Evolutionary conservation across 2,797 vertebrate genomes (phyloP).

Genomic region (Diceros bicornis): DNA sequence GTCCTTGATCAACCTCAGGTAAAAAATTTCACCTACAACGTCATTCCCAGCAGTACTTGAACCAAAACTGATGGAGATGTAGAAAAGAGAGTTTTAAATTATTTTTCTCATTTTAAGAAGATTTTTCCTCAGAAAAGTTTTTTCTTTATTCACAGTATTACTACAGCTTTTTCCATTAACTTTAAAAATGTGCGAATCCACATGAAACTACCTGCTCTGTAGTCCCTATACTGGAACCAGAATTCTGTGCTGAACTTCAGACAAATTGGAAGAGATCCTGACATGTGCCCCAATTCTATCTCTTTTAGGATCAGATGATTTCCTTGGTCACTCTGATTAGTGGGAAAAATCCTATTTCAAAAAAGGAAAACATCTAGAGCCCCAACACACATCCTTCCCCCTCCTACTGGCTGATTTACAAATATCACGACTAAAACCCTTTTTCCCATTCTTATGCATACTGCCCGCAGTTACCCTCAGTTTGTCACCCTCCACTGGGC

Average conservation of each 20-base stretch:
- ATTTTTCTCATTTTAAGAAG: neutral
- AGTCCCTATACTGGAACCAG: neutral
- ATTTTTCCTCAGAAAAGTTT: neutral
- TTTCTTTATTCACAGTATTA: neutral
- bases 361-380: neutral
- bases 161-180: neutral
- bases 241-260: neutral
- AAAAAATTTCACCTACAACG: neutral
- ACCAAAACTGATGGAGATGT: neutral
- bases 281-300: neutral
- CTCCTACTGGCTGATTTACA: neutral
- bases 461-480: fast-evolving
- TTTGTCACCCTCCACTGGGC: neutral
- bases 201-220: neutral
- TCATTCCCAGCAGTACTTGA: neutral
- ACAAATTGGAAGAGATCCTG: neutral
- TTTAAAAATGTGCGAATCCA: neutral
- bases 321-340: neutral
- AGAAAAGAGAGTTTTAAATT: neutral
- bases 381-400: neutral
- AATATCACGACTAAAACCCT: neutral
- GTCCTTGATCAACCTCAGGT: neutral
- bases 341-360: neutral
- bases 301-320: neutral
- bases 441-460: too few relatives aligned